phyloP scores from a whole-genome alignment of 2,797 vertebrate genomes.

The Distichodus sexfasciatus region DNA sequence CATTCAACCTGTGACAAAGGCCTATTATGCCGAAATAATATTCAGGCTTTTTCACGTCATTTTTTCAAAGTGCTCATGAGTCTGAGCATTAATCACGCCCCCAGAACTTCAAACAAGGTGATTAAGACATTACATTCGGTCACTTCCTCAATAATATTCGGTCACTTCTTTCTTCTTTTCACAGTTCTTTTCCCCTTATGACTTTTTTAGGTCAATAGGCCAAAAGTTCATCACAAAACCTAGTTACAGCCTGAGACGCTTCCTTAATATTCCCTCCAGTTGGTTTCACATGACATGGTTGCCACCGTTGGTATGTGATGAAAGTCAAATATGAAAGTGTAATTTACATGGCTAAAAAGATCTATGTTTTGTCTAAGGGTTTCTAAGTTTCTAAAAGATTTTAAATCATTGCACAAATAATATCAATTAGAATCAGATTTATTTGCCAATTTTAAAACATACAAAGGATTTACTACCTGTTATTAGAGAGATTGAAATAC shows the following conservation, averaged over 20 bases:
- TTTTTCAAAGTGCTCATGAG: background rate
- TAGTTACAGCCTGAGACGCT: background rate
- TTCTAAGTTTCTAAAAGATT: no score
- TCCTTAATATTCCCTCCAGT: no score
- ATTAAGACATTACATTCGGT: background rate
- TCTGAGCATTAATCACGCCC: slow-evolving; percentile 3
- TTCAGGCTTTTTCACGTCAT: background rate
- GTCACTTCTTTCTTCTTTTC: background rate
- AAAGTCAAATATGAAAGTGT: no score
- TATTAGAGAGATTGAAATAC: no score
- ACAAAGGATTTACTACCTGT: no score
- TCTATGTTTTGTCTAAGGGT: no score
- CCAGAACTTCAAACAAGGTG: background rate
- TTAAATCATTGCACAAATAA: no score
- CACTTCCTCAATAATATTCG: background rate
- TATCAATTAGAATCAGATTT: no score
- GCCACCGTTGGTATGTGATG: no score
- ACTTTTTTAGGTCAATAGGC: slow-evolving; percentile 21
- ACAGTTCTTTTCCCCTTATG: background rate
- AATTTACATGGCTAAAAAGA: no score
- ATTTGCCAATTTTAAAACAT: no score
- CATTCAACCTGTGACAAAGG: slow-evolving; percentile 6
- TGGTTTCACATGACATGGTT: background rate
- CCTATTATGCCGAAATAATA: slow-evolving; percentile 1
- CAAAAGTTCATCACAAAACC: slow-evolving; percentile 4